Base-by-base conservation (phyloP, 2,113 vertebrate species). In the Cyprinus carpio region DNA sequence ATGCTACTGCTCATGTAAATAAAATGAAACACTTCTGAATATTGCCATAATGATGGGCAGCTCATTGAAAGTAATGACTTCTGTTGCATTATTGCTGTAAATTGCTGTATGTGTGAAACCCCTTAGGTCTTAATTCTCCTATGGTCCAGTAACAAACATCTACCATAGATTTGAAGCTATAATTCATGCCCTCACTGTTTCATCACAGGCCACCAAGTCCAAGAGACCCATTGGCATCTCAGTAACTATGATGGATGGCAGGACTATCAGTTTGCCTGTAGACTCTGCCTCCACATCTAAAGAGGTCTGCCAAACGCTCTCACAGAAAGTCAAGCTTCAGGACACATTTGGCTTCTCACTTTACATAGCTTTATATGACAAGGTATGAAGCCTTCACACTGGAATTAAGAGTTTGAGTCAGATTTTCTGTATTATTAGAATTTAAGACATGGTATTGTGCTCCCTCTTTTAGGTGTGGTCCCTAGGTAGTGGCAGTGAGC, bases 301-400 rank as follows among this genome's bases (percentile, higher is more conserved):
- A 89, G 98, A 99, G 87, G 92, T 98, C 90, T 99, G 97, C 88
- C 91, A 94, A 16, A 82, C 93, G 65, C 90, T 99, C 4, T 94
- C 96, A 75, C 94, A 92, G 84, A 96, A 96, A 91, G 88, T 91
- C 84, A 93, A 93, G 60, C 93, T 99, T 87, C 93, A 91, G 6
- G 98, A 99, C 90, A 87, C 91, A 0, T 96, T 99, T 81, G 98
- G 98, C 16, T 99, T 99, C 89, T 97, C 98, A 0, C 92, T 99
- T 86, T 98, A 98, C 54, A 93, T 98, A 5, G 95, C 97, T 2
- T 90, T 99, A 67, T 98, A 97, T 83, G 95, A 98, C 90, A 98
- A 98, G 96, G 98, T 99, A 92, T 31, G 62, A 6, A 37, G 11
- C 2, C 9, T 4, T 16, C 10, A 20, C 11, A 8, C 15, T 13